Percentiles rank a stretch among this genome's conserved stretches.
These are phyloP conservation scores for Pseudonaja textilis DNA, from an alignment of 2,113 vertebrate species.

Conservation along the genomic window DNA sequence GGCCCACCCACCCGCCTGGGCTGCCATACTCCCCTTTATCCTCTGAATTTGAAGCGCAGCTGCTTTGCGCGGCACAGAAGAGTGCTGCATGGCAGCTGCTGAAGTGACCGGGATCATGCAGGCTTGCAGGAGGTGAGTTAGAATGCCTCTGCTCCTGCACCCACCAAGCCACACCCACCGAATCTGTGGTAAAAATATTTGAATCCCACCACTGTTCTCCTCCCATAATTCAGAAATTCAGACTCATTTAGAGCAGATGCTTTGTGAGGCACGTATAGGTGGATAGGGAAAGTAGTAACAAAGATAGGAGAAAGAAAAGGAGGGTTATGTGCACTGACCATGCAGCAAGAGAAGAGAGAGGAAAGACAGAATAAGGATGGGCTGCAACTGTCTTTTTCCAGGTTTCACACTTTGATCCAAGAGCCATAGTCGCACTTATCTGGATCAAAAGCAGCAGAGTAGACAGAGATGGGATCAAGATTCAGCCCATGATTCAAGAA, in stretches of 20 bases:
- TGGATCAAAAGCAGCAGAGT: neutral
- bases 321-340: neutral
- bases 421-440: neutral
- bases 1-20: no score
- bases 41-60: no score
- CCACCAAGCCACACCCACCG: no score
- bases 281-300: neutral
- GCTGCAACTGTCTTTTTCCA: neutral
- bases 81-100: no score
- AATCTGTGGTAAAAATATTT: no score
- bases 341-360: neutral
- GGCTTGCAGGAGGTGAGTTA: no score
- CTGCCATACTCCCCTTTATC: no score
- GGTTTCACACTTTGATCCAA: neutral
- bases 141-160: no score
- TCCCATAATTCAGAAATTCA: neutral
- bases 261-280: neutral
- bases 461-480: neutral
- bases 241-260: neutral
- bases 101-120: no score
- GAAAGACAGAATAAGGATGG: neutral
- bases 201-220: neutral
- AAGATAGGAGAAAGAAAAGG: neutral
- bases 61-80: no score
- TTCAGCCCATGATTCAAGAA: neutral